A percentile compares a stretch with the other conserved stretches of the same genome.
Conservation (phyloP, 2,797 vertebrate genomes). For the Cirrhinus molitorella region DNA sequence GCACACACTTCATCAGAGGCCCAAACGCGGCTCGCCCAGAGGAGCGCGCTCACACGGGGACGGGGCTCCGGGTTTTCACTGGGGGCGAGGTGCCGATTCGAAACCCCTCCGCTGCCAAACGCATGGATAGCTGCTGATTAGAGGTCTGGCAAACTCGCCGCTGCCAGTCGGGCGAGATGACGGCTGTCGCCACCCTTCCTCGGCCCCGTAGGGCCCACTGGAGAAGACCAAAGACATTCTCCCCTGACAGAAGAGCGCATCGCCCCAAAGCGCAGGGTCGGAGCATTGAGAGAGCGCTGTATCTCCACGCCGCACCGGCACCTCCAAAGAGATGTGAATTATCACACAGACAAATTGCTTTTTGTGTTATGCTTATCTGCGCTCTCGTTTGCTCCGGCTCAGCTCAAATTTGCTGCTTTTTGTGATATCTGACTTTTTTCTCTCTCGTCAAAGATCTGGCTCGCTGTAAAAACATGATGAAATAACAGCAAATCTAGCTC, state of each 20-base stretch:
- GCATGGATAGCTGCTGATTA: slow-evolving; percentile 86
- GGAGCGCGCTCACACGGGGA: no score
- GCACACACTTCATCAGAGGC: slow-evolving; percentile 65
- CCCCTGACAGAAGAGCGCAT: slow-evolving; percentile 37
- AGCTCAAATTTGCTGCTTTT: slow-evolving; percentile 39
- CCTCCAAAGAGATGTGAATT: slow-evolving; percentile 58
- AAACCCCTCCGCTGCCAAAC: slow-evolving; percentile 82
- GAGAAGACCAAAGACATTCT: slow-evolving; percentile 70
- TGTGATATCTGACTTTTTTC: slow-evolving; percentile 28
- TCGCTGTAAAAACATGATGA: slow-evolving; percentile 31
- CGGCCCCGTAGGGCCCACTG: slow-evolving; percentile 58
- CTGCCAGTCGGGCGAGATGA: slow-evolving; percentile 71
- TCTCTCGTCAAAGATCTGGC: background rate
- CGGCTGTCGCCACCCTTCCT: slow-evolving; percentile 64
- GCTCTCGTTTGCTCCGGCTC: slow-evolving; percentile 62
- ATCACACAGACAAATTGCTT: slow-evolving; percentile 42
- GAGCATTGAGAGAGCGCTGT: slow-evolving; percentile 35
- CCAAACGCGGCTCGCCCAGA: slow-evolving; percentile 79
- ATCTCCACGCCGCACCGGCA: slow-evolving; percentile 53
- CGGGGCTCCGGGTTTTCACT: slow-evolving; percentile 82
- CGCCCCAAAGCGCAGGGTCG: slow-evolving; percentile 50
- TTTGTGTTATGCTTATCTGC: slow-evolving; percentile 49
- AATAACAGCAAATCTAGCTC: slow-evolving; percentile 37
- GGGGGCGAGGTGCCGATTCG: slow-evolving; percentile 80
- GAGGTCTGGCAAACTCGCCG: slow-evolving; percentile 80